Evolutionary conservation across 2,797 vertebrate genomes (phyloP).

Genomic region (Alexandromys oeconomus): DNA sequence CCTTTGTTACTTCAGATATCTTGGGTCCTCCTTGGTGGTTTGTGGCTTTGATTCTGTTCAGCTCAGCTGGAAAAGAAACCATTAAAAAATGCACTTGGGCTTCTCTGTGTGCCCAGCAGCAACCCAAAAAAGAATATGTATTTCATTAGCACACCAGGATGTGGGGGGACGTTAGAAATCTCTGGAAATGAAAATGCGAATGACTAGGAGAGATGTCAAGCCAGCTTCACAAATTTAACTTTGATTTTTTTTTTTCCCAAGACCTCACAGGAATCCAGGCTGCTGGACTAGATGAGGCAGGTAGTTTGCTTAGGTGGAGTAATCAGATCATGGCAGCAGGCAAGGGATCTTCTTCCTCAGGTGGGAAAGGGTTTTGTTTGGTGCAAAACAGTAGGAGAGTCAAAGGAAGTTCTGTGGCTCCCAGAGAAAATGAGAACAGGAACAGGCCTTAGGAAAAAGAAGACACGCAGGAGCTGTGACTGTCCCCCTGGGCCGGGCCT

Average conservation of each 20-base stretch:
- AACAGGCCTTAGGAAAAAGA: background rate
- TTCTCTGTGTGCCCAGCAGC: conserved; percentile 25
- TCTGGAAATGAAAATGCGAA: conserved; percentile 26
- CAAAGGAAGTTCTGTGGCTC: background rate
- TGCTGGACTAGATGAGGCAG: background rate
- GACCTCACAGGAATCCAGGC: conserved; percentile 9
- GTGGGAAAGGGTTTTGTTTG: conserved; percentile 44
- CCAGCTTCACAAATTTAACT: background rate
- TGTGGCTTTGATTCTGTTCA: conserved; percentile 62
- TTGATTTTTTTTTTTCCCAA: conserved; percentile 45
- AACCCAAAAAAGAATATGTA: conserved; percentile 33
- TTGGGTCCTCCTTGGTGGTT: background rate
- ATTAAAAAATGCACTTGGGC: conserved; percentile 43
- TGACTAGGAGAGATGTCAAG: background rate
- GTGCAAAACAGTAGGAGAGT: background rate
- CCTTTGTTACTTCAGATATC: background rate
- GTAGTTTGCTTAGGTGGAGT: background rate
- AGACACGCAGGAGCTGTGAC: background rate
- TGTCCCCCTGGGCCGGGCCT: background rate
- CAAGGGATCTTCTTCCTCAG: background rate
- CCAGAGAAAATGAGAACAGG: background rate
- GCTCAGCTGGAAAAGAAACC: conserved; percentile 66
- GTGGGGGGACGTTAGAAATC: conserved; percentile 45
- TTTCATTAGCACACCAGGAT: conserved; percentile 59
- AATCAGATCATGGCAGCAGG: conserved; percentile 16